Conservation (phyloP, 2,797 vertebrate genomes). For the Fistularia commersonii region DNA sequence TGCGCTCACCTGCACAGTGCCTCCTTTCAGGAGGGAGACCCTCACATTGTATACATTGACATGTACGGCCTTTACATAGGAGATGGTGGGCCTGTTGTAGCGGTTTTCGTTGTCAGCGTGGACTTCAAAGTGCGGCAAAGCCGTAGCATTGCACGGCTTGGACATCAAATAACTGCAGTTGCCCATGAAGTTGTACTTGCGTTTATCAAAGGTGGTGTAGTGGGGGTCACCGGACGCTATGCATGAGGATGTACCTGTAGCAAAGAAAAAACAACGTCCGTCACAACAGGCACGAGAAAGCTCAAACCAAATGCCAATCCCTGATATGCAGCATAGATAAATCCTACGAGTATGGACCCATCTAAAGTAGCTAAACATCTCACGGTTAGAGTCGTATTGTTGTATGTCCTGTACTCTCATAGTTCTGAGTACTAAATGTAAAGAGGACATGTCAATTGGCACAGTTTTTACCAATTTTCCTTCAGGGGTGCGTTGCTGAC, state of each 20-base stretch:
- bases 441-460: no score
- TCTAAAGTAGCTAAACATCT: no score
- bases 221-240: slow-evolving; percentile 73
- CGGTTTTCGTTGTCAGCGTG: slow-evolving; percentile 76
- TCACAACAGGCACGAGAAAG: no score
- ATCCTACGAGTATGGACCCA: no score
- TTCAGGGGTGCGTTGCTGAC: no score
- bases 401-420: no score
- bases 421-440: no score
- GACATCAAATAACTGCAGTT: slow-evolving; percentile 80
- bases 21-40: slow-evolving; percentile 76
- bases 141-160: slow-evolving; percentile 63
- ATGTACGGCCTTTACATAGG: slow-evolving; percentile 77
- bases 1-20: slow-evolving; percentile 67
- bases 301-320: no score
- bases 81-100: slow-evolving; percentile 61
- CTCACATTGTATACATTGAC: slow-evolving; percentile 61
- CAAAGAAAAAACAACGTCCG: not conserved
- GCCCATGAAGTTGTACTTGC: slow-evolving; percentile 77
- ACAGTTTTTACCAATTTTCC: no score
- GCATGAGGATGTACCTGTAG: slow-evolving; percentile 64
- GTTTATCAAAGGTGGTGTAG: slow-evolving; percentile 77
- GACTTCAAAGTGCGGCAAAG: slow-evolving; percentile 68
- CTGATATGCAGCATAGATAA: no score
- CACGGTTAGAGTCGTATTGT: no score